Conservation (phyloP, 2,113 vertebrate species). For the Lepisosteus osseus region DNA sequence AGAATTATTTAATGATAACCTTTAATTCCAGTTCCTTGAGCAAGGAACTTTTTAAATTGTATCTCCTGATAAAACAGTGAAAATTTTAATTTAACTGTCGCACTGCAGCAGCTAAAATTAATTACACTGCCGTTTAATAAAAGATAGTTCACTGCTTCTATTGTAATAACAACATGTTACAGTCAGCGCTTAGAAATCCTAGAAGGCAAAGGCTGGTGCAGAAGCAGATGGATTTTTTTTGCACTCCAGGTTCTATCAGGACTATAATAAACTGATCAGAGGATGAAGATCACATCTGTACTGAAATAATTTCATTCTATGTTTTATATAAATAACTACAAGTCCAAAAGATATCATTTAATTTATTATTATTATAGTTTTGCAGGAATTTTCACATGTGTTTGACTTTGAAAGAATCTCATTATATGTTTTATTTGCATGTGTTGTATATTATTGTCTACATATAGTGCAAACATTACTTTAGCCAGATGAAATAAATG, state of each 20-base stretch:
- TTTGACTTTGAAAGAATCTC: no score
- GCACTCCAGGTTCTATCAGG: not conserved
- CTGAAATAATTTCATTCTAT: not conserved
- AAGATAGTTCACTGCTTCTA: constrained; percentile 64
- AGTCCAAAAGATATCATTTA: no score
- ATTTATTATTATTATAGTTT: no score
- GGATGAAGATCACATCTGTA: constrained; percentile 16
- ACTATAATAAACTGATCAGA: constrained; percentile 14
- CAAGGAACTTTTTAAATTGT: constrained; percentile 49
- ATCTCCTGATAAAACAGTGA: constrained; percentile 62
- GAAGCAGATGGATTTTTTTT: constrained; percentile 13
- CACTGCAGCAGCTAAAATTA: constrained; percentile 65
- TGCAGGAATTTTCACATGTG: no score
- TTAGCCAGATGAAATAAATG: no score
- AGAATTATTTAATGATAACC: constrained; percentile 52
- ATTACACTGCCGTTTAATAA: constrained; percentile 59
- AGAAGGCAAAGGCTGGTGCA: not conserved
- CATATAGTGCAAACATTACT: no score
- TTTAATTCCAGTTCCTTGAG: constrained; percentile 44
- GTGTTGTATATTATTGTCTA: no score
- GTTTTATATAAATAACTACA: no score
- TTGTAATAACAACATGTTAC: constrained; percentile 43
- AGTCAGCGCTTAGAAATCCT: constrained; percentile 3
- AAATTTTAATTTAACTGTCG: constrained; percentile 65
- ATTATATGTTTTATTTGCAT: no score